phyloP scores from a whole-genome alignment of 2,888 invertebrate species.

The Leptinotarsa haldemani region DNA sequence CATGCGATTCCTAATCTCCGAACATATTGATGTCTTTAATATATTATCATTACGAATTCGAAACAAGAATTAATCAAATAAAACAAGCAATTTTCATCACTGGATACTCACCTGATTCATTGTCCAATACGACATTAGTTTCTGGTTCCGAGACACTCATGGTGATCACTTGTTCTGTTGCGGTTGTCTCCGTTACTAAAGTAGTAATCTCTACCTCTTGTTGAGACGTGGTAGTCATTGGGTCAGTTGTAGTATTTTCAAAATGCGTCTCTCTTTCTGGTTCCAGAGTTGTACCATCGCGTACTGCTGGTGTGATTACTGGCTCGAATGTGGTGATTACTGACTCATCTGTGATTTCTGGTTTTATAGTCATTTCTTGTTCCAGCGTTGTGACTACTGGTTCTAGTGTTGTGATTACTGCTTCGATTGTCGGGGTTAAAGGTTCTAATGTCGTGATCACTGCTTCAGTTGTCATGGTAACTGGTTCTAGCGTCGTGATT shows the following conservation, averaged over 20 bases:
- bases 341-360: conserved; percentile 19
- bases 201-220: conserved; percentile 1
- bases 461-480: no score
- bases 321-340: conserved; percentile 24
- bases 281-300: conserved; percentile 10
- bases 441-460: conserved; percentile 15
- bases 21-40: no score
- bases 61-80: no score
- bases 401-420: conserved; percentile 14
- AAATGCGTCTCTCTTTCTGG: no score
- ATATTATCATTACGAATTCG: background rate
- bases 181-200: conserved; percentile 28
- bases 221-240: conserved; percentile 14
- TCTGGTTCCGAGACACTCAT: background rate
- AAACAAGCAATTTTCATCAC: no score
- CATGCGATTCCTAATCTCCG: no score
- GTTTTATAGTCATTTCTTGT: no score
- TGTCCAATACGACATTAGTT: background rate
- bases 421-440: conserved; percentile 6
- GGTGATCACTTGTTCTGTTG: background rate
- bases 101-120: background rate
- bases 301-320: no score
- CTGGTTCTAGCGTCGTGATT: conserved; percentile 17
- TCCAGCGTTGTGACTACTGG: conserved; percentile 25
- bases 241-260: background rate